Conservation (phyloP, 2,113 vertebrate species). For the Drymodes brunneopygia region DNA sequence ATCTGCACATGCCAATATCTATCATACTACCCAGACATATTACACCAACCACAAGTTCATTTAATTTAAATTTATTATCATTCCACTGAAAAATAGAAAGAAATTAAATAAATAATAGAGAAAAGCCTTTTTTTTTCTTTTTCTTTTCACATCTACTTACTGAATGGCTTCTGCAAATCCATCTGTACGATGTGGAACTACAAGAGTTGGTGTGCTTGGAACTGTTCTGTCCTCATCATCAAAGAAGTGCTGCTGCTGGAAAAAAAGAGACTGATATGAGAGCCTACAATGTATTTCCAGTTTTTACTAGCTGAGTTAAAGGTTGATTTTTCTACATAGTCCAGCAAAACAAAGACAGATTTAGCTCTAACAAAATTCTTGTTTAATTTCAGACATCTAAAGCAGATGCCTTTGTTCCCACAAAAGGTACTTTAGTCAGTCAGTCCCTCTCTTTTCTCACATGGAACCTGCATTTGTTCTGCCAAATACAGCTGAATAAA, state of each 20-base stretch:
- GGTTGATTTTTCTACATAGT: not conserved
- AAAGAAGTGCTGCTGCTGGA: conserved; percentile 85
- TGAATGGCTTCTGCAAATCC: conserved; percentile 92
- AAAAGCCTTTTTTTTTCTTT: not conserved
- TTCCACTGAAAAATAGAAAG: not conserved
- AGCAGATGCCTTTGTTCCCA: not conserved
- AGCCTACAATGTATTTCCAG: not conserved
- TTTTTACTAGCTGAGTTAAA: not conserved
- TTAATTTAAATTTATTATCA: not conserved
- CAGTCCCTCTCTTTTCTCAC: not conserved
- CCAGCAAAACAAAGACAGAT: not conserved
- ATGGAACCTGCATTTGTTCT: not conserved
- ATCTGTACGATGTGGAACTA: conserved; percentile 88
- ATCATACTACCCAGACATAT: not conserved
- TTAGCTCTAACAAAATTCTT: not conserved
- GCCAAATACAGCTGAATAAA: not conserved
- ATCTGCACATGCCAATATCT: not conserved
- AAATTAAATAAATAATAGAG: not conserved
- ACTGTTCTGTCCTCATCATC: conserved; percentile 97
- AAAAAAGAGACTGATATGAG: conserved; percentile 4
- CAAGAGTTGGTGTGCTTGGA: conserved; percentile 91
- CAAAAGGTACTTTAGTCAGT: not conserved
- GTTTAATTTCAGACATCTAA: not conserved
- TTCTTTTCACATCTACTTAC: conserved; percentile 73
- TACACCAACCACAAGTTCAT: not conserved